Evolutionary conservation across 2,888 invertebrate genomes (phyloP).

Genomic region (Erebia ligea): DNA sequence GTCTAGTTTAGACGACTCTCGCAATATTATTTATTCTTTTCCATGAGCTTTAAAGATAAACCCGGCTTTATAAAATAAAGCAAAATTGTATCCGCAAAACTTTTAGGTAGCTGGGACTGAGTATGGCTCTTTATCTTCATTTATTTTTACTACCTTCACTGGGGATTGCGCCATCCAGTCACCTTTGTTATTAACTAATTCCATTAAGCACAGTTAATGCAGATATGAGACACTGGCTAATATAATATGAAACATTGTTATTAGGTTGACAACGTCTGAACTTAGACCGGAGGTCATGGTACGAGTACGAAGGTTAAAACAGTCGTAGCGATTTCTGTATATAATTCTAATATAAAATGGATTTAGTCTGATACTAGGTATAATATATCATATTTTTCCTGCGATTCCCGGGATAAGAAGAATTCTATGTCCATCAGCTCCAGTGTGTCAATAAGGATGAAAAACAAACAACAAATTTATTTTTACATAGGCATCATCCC

Average conservation of each 20-base stretch:
- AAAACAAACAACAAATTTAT: too few relatives aligned
- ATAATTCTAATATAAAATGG: background rate
- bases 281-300: background rate
- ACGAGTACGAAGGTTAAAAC: background rate
- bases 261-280: slow-evolving; percentile 1
- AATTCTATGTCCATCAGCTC: too few relatives aligned
- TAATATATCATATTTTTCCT: too few relatives aligned
- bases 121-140: slow-evolving; percentile 22
- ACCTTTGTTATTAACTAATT: slow-evolving; percentile 27
- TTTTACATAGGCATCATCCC: too few relatives aligned
- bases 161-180: background rate
- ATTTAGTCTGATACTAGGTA: background rate
- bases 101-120: slow-evolving; percentile 20
- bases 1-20: background rate
- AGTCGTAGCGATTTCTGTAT: background rate
- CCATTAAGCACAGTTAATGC: slow-evolving; percentile 22
- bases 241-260: slow-evolving; percentile 14
- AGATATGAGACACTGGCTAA: slow-evolving; percentile 7
- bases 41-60: slow-evolving; percentile 1
- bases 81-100: slow-evolving; percentile 22
- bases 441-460: too few relatives aligned
- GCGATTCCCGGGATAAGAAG: too few relatives aligned
- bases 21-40: slow-evolving; percentile 5
- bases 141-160: slow-evolving; percentile 24
- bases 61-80: slow-evolving; percentile 8